Evolutionary conservation across 2,888 invertebrate genomes (phyloP).

Genomic region (Altica lythri): DNA sequence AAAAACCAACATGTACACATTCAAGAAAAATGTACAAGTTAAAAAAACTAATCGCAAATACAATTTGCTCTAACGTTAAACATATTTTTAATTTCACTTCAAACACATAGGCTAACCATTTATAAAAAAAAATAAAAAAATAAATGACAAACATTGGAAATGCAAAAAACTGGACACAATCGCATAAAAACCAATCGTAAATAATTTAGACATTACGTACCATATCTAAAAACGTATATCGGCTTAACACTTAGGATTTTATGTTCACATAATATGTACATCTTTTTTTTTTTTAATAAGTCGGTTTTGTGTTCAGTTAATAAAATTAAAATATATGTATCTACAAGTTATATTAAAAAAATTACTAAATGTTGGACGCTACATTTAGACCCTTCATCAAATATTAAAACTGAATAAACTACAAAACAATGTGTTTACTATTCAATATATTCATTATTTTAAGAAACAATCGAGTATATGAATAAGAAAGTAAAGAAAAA

Average conservation of each 20-base stretch:
- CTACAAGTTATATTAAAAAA: constrained; percentile 40
- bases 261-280: constrained; percentile 46
- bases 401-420: constrained; percentile 11
- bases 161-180: constrained; percentile 45
- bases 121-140: constrained; percentile 39
- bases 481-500: too few relatives aligned
- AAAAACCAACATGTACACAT: constrained; percentile 39
- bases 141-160: constrained; percentile 41
- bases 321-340: constrained; percentile 38
- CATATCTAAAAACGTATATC: constrained; percentile 37
- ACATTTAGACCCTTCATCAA: constrained; percentile 32
- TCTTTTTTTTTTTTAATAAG: constrained; percentile 30
- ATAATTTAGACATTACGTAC: constrained; percentile 41
- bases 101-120: constrained; percentile 27
- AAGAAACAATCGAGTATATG: too few relatives aligned
- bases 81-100: constrained; percentile 27
- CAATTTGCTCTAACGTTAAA: constrained; percentile 39
- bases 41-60: constrained; percentile 31
- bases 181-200: constrained; percentile 38
- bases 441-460: background rate
- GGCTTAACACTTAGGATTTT: constrained; percentile 38
- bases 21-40: constrained; percentile 40
- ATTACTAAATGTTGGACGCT: constrained; percentile 45
- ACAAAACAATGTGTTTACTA: constrained; percentile 17
- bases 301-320: constrained; percentile 36